Evolutionary conservation across 1,140 invertebrate species (phyloP), one percentile per base, ranked within the genome.

Genomic region (Drosophila miranda): DNA sequence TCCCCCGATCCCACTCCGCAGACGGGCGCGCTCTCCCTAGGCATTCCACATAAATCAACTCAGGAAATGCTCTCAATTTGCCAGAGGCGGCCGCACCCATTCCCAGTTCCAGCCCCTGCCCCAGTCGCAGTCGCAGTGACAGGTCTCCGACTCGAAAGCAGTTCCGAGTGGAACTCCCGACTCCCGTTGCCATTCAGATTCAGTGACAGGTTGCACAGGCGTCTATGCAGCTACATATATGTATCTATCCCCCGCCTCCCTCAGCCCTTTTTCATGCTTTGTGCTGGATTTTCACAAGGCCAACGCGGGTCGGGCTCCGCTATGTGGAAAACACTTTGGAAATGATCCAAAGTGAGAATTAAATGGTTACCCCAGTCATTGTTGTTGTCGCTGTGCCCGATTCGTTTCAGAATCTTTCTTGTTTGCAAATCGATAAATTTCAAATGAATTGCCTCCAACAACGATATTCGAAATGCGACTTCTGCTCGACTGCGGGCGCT

Each of bases 371-470:
- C 76, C 74, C 59, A 66, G 53, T 70, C 23, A 26, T 11, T n/a
- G 30, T 50, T 46, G 9, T 68, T 26, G 21, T 51, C 41, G 16
- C 28, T 43, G 43, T 51, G 53, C 56, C 28, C 38, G 43, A 45
- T 50, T 66, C 53, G 34, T 45, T 45, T 19, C 3, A 16, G 28
- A 45, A 70, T 62, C 51, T 75, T 79, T 81, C 68, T 64, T 71
- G 52, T 87, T 81, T 55, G 69, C 74, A 56, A 86, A 84, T 86
- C 80, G 59, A 87, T 87, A 78, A 87, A 75, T 86, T 81, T 86
- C 54, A 80, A 71, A 86, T 82, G 62, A 82, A 82, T 86, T 57
- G 68, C 69, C 44, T 26, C 44, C 50, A 69, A 68, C 56, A 78
- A 63, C 61, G 77, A 81, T 81, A 78, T 76, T 66, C 67, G 60